Evolutionary conservation across 2,888 invertebrate species (phyloP).

Genomic region (Pachymerium ferrugineum): DNA sequence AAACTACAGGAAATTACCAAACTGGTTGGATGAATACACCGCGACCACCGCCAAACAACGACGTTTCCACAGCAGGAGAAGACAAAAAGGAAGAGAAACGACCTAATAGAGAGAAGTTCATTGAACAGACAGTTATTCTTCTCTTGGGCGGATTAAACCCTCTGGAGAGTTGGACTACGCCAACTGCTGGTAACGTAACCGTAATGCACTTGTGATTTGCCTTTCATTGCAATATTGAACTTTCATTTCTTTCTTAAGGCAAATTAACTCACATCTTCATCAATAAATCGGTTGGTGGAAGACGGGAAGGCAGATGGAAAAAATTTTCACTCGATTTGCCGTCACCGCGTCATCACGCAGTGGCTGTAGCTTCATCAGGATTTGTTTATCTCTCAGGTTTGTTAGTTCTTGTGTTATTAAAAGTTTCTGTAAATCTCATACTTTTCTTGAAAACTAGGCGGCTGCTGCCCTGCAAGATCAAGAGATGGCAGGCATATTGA

Average conservation of each 20-base stretch:
- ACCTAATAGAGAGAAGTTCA: not conserved
- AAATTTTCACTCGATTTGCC: not conserved
- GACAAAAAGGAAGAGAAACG: not conserved
- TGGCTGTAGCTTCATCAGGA: not conserved
- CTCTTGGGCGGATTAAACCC: conserved; percentile 29
- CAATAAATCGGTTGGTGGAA: not conserved
- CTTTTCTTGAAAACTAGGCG: not conserved
- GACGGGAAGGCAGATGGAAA: not conserved
- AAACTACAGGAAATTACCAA: not conserved
- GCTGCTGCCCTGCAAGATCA: conserved; percentile 29
- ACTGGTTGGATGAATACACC: not conserved
- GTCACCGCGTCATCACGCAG: conserved; percentile 7
- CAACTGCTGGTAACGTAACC: not conserved
- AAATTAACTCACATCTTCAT: no score
- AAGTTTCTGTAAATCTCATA: not conserved
- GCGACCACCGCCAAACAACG: not conserved
- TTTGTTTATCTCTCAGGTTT: not conserved
- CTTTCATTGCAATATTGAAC: no score
- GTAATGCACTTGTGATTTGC: no score
- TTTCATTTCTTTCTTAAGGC: no score
- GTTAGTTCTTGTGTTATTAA: not conserved
- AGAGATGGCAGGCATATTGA: conserved; percentile 22
- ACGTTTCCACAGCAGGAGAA: no score
- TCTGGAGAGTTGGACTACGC: not conserved
- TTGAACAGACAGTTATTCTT: not conserved